Evolutionary conservation across 2,888 invertebrate species (phyloP).

Genomic region (Drosophila suboccidentalis): DNA sequence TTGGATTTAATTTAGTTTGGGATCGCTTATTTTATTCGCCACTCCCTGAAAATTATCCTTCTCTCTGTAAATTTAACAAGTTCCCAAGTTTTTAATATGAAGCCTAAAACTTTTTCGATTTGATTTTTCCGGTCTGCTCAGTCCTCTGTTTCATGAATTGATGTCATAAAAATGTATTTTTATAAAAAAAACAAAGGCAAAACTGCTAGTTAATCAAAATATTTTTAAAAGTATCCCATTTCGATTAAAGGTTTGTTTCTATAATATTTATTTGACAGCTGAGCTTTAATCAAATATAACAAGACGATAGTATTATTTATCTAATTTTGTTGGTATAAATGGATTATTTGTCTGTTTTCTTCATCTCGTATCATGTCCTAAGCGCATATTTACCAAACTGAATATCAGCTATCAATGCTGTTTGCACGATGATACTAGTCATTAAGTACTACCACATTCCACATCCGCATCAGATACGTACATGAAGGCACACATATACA

Average conservation of each 20-base stretch:
- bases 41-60: conserved; percentile 48
- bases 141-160: conserved; percentile 29
- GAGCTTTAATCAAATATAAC: neutral
- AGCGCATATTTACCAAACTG: conserved; percentile 17
- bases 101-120: conserved; percentile 78
- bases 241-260: conserved; percentile 12
- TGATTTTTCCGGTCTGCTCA: conserved; percentile 29
- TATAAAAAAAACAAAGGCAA: neutral
- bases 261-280: conserved; percentile 4
- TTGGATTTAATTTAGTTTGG: conserved; percentile 74
- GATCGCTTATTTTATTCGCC: conserved; percentile 41
- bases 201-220: conserved; percentile 11
- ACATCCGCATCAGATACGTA: conserved; percentile 9
- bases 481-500: conserved; percentile 12
- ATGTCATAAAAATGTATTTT: conserved; percentile 29
- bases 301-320: neutral
- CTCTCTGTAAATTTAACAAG: conserved; percentile 65
- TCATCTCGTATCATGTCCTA: neutral
- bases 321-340: neutral
- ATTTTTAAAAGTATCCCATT: conserved; percentile 12
- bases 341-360: neutral
- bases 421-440: conserved; percentile 52
- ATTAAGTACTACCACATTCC: conserved; percentile 44
- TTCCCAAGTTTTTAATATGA: conserved; percentile 74
- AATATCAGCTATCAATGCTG: conserved; percentile 47